These are phyloP conservation scores for Chymomyza procnemis DNA, from an alignment of 2,888 invertebrate species.

Conservation along the genomic window DNA sequence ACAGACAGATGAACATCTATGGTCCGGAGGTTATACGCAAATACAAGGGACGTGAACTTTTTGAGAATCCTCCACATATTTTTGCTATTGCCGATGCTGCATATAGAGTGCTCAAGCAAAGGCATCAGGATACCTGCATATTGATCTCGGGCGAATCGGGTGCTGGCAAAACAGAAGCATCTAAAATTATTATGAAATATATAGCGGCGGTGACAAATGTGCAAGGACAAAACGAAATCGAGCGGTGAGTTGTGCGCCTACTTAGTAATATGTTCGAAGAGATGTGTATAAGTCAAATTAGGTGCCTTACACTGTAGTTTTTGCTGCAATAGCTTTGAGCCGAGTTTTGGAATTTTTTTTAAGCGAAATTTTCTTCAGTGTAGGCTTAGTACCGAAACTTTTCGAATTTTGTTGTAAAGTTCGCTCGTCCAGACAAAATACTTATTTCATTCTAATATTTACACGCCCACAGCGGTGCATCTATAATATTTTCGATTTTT, in stretches of 20 bases:
- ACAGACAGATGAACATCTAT: constrained; percentile 95
- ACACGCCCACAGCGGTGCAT: no score
- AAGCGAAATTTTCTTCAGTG: no score
- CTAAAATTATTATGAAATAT: constrained; percentile 99
- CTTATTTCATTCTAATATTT: no score
- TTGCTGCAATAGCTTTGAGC: no score
- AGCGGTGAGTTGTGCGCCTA: constrained; percentile 83
- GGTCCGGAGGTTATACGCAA: constrained; percentile 90
- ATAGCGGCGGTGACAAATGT: constrained; percentile 98
- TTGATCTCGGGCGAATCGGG: constrained; percentile 99
- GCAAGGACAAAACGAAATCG: constrained; percentile 95
- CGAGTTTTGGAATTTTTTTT: no score
- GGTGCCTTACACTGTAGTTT: no score
- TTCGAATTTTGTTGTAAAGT: no score
- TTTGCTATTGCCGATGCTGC: constrained; percentile 99
- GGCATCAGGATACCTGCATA: constrained; percentile 95
- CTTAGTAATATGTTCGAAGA: no score
- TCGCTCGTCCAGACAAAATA: no score
- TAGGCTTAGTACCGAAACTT: no score
- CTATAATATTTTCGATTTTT: no score
- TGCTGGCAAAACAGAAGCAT: constrained; percentile 98
- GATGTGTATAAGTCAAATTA: no score
- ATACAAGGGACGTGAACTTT: constrained; percentile 96
- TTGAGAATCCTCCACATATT: constrained; percentile 97
- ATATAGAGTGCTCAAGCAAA: constrained; percentile 94